These are phyloP conservation scores for Chamaetylas fuelleborni DNA, from an alignment of 2,113 vertebrate genomes.

Conservation along the genomic window DNA sequence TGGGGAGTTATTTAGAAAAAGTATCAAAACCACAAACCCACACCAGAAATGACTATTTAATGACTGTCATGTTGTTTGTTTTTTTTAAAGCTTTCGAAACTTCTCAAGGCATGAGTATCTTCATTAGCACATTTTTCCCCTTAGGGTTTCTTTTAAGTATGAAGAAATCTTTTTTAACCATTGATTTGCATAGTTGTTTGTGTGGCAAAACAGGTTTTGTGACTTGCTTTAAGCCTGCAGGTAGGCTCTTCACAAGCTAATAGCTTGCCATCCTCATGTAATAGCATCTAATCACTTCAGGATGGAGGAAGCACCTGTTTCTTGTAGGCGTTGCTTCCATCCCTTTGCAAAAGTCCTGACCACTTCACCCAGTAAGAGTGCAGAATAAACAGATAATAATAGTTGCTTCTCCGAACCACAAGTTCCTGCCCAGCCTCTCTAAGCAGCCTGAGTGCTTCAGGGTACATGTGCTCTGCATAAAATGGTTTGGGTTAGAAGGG, in stretches of 20 bases:
- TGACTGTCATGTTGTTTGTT: not conserved
- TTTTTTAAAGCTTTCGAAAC: not conserved
- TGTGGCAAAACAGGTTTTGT: conserved; percentile 1
- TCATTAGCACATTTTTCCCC: not conserved
- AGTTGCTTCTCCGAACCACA: accelerated
- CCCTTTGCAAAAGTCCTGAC: not conserved
- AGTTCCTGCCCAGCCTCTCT: not conserved
- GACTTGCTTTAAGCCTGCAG: not conserved
- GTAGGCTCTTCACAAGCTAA: not conserved
- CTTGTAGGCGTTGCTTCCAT: not conserved
- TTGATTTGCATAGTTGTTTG: not conserved
- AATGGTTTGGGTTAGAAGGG: not conserved
- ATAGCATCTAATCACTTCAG: not conserved
- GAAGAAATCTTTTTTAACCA: not conserved
- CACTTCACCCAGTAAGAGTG: not conserved
- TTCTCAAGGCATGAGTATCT: not conserved
- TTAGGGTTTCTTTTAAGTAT: not conserved
- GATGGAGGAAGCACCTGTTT: not conserved
- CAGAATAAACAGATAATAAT: not conserved
- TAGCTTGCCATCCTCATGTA: not conserved
- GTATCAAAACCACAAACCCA: not conserved
- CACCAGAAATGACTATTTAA: not conserved
- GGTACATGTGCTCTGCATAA: accelerated
- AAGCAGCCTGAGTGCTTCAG: not conserved
- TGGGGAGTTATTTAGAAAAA: not conserved